phyloP scores from a whole-genome alignment of 1,140 invertebrate species.

The Papilio polytes region DNA sequence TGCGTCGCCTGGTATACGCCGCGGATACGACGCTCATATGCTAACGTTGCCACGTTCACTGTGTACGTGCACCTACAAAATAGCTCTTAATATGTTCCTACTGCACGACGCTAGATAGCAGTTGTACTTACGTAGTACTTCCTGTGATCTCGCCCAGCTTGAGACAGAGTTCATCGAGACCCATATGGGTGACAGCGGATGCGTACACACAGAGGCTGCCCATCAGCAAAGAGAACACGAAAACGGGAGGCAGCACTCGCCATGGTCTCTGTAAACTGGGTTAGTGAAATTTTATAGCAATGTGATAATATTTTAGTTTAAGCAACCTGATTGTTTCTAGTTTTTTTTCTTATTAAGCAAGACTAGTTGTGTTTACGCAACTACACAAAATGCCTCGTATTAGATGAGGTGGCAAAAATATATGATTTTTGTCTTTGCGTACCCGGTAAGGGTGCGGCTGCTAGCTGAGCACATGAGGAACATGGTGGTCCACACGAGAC shows the following conservation, averaged over 20 bases:
- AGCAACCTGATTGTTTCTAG: not conserved
- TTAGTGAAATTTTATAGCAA: not conserved
- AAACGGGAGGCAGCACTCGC: conserved; percentile 67
- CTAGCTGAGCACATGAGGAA: conserved; percentile 79
- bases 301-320: not conserved
- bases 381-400: not conserved
- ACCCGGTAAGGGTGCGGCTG: conserved; percentile 72
- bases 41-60: conserved; percentile 68
- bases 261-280: conserved; percentile 70
- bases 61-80: conserved; percentile 66
- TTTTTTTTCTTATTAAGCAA: not conserved
- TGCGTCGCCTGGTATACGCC: conserved; percentile 72
- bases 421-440: conserved; percentile 3
- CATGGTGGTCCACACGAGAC: conserved; percentile 80
- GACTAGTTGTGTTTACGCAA: not conserved
- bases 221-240: conserved; percentile 73
- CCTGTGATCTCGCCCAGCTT: conserved; percentile 73
- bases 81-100: not conserved
- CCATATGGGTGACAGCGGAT: conserved; percentile 61
- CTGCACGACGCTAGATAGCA: not conserved
- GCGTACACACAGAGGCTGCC: conserved; percentile 68
- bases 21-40: conserved; percentile 69
- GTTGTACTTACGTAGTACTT: conserved; percentile 58
- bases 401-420: too few relatives aligned
- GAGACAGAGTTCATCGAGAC: conserved; percentile 65